Conservation (phyloP, 2,113 vertebrate species). For the Chunga burmeisteri region DNA sequence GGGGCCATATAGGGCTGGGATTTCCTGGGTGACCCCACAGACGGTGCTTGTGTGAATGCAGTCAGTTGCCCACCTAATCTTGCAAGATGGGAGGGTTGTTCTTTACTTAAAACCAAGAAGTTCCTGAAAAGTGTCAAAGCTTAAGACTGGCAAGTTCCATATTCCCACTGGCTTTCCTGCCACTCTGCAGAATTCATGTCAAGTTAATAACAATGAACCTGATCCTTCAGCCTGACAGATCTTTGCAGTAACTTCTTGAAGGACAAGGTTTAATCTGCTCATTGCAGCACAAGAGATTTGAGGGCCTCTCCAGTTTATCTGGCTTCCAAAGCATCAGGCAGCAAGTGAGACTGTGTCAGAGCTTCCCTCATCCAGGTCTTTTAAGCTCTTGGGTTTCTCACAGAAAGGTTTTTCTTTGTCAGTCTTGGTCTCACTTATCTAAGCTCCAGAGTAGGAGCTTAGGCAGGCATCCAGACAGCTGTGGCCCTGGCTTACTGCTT, state of each 20-base stretch:
- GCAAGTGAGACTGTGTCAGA: background rate
- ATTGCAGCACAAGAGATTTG: background rate
- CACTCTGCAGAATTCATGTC: background rate
- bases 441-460: background rate
- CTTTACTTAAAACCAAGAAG: background rate
- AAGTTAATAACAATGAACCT: background rate
- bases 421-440: background rate
- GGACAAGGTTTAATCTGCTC: background rate
- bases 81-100: background rate
- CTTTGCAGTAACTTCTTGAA: background rate
- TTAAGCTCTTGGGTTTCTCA: background rate
- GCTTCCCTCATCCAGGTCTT: background rate
- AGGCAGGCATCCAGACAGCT: background rate
- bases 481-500: background rate
- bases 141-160: background rate
- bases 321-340: background rate
- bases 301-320: background rate
- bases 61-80: background rate
- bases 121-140: background rate
- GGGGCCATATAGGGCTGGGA: background rate
- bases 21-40: background rate
- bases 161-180: background rate
- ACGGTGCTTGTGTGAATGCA: background rate
- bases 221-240: background rate
- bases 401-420: background rate